Evolutionary conservation across 2,888 invertebrate genomes (phyloP).

Genomic region (Megastigmus dorsalis): DNA sequence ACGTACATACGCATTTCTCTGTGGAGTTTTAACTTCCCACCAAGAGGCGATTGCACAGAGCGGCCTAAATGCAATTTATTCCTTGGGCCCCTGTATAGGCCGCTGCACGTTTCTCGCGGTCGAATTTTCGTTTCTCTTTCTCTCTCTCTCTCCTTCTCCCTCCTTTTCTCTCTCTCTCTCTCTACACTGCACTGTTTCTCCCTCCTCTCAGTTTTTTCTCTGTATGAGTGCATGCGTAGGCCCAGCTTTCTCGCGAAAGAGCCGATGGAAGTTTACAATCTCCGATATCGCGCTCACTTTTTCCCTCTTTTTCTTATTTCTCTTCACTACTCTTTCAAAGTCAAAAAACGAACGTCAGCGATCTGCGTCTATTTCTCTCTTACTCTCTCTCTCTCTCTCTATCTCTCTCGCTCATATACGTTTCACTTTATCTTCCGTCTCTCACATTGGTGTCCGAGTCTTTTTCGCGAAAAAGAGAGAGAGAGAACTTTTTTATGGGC

Average conservation of each 20-base stretch:
- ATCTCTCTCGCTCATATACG: conserved; percentile 21
- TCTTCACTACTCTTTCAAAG: conserved; percentile 41
- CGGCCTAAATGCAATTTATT: conserved; percentile 72
- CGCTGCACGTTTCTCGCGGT: conserved; percentile 58
- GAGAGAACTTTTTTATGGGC: background rate
- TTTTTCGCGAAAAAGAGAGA: too few species aligned
- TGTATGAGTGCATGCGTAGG: conserved; percentile 18
- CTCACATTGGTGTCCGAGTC: background rate
- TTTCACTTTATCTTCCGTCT: conserved; percentile 10
- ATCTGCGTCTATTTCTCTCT: too few species aligned
- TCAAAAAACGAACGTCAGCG: conserved; percentile 46
- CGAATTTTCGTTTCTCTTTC: conserved; percentile 56
- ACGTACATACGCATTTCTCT: too few species aligned
- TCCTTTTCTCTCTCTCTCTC: conserved; percentile 23
- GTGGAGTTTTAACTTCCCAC: conserved; percentile 60
- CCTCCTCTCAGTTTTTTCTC: conserved; percentile 25
- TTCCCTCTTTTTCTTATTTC: background rate
- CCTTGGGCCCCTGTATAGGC: conserved; percentile 62
- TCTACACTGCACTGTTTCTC: conserved; percentile 15
- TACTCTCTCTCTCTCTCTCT: conserved; percentile 34
- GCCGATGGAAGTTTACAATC: conserved; percentile 56
- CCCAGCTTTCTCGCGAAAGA: conserved; percentile 46
- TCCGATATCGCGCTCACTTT: conserved; percentile 56
- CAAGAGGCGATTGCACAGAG: conserved; percentile 69
- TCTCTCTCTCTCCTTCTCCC: conserved; percentile 47